Evolutionary conservation across 2,797 vertebrate genomes (phyloP), one percentile per base, ranked within the genome.

Genomic region (Eulemur albifrons): DNA sequence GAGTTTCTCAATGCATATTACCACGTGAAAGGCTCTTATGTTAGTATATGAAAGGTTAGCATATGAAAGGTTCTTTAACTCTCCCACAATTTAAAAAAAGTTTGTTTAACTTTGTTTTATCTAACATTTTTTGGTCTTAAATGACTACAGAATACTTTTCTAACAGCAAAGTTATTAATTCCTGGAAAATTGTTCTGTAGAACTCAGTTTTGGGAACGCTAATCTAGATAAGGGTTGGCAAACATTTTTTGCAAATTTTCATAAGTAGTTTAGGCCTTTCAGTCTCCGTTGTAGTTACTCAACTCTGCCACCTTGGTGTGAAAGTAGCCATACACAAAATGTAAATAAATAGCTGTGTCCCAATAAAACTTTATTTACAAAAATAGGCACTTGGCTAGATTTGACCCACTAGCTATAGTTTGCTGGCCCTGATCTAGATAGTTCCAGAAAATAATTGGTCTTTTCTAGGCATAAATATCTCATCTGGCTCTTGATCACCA

Each of bases 161-260:
- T 73, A 83, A 87, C 84, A 92, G 76, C 30, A 72, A 76, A 95
- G 15, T 92, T 67, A 72, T 43, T 86, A 86, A 90, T n/a, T 87
- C 21, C 32, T 69, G 15, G 59, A 83, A 50, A 87, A 67, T 18
- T 75, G 14, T 67, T 73, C 63, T 63, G 38, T 73, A 90, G 32
- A 92, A 67, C 18, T 90, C 23, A 82, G 10, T 93, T 82, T 54
- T 13, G 13, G n/a, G 45, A 83, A 84, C 88, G 38, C 83, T 88
- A 25, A 84, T 59, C 27, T 59, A 69, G 52, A 35, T 85, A 90
- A 79, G 23, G 20, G 25, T 25, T 76, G 40, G 67, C 40, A 85
- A 81, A 70, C 1, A 30, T 93, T 84, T 90, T 94, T 67, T 88
- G n/a, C 75, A 91, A 93, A 93, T 67, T 84, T 88, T 82, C 48